A percentile compares a stretch with the other conserved stretches of the same genome.
Conservation (phyloP, 1,140 invertebrate species). For the Heterodera schachtii region DNA sequence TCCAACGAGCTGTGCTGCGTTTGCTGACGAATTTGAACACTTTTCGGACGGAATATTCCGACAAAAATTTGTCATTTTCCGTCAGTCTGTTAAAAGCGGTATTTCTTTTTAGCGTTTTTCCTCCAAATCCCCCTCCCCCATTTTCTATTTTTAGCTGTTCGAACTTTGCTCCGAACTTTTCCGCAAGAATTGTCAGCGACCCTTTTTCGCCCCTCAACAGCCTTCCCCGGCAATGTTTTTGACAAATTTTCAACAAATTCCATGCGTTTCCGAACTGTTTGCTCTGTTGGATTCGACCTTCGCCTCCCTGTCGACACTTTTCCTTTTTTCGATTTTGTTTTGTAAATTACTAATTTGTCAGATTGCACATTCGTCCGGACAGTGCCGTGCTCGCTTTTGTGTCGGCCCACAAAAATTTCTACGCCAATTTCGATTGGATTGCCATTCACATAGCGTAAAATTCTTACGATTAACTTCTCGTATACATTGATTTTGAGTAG, state of each 20-base stretch:
- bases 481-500: too few relatives aligned
- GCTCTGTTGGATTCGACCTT: constrained; percentile 9
- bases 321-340: too few relatives aligned
- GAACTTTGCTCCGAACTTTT: constrained; percentile 22
- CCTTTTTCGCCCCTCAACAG: constrained; percentile 5
- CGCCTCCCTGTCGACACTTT: neutral
- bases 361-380: constrained; percentile 20
- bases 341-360: neutral
- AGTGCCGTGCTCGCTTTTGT: constrained; percentile 17
- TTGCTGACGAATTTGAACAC: constrained; percentile 13
- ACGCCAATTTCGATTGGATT: constrained; percentile 22
- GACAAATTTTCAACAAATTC: constrained; percentile 19
- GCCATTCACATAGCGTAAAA: constrained; percentile 18
- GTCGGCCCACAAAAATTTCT: constrained; percentile 14
- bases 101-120: neutral
- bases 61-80: neutral
- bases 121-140: neutral
- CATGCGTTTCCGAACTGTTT: constrained; percentile 12
- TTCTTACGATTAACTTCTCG: neutral
- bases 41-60: constrained; percentile 1
- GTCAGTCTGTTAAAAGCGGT: constrained; percentile 8
- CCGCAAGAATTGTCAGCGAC: constrained; percentile 10
- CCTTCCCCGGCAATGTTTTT: neutral
- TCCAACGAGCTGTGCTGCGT: constrained; percentile 5
- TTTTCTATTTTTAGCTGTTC: constrained; percentile 7